These are phyloP conservation scores for Paramisgurnus dabryanus DNA, from an alignment of 2,113 vertebrate species.

Conservation along the genomic window DNA sequence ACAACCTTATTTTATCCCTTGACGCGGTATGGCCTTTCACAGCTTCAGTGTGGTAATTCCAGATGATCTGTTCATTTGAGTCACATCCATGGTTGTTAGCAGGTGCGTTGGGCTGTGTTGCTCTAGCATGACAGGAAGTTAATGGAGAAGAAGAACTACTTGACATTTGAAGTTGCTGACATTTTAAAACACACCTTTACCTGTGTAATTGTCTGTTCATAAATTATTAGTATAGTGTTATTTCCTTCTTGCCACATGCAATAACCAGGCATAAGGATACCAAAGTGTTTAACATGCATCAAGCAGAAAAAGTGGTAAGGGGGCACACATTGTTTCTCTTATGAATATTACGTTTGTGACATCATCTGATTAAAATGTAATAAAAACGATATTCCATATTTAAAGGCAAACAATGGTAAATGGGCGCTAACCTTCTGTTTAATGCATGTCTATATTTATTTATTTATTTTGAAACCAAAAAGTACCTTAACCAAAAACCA, in stretches of 20 bases:
- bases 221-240: neutral
- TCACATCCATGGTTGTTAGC: neutral
- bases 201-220: neutral
- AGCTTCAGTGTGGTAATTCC: neutral
- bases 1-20: slow-evolving; percentile 22
- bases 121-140: slow-evolving; percentile 20
- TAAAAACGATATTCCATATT: no score
- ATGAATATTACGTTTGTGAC: no score
- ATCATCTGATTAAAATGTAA: no score
- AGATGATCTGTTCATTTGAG: slow-evolving; percentile 36
- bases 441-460: no score
- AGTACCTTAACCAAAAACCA: no score
- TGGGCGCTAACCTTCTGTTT: no score
- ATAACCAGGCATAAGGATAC: neutral
- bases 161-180: slow-evolving; percentile 7
- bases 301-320: no score
- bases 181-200: neutral
- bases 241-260: slow-evolving; percentile 1
- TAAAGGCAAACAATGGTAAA: no score
- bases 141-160: slow-evolving; percentile 27
- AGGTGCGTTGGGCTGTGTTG: neutral
- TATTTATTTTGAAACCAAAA: no score
- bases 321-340: no score
- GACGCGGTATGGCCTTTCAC: slow-evolving; percentile 22
- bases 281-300: no score